Evolutionary conservation across 2,888 invertebrate species (phyloP), one percentile per base, ranked within the genome.

Genomic region (Patella caerulea): DNA sequence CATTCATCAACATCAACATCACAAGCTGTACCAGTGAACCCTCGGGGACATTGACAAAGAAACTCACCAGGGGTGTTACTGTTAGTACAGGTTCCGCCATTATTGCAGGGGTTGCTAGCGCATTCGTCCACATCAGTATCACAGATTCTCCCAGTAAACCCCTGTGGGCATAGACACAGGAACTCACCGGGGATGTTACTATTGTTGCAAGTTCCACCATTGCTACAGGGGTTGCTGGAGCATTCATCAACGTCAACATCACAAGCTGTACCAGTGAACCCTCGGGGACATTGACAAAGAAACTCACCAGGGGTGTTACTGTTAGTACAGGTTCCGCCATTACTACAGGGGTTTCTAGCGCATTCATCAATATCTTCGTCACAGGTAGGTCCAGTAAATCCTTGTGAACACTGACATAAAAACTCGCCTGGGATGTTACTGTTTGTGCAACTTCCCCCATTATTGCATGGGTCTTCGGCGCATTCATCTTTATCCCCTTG

Each of bases 51-150:
- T 11, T 34, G 11, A 65, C 83, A 83, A 11, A 34, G 0, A 55
- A 77, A 84, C 3, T 15, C 45, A 7, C 80, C 73, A 0, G 79
- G 78, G 17, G 24, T 55, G 17, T 70, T 7, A 19, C 56, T 45
- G 17, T 79, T 65, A 1, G 77, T 59, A 90, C 98, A 98, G 69
- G 94, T 95, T 54, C 97, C 98, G 0, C 96, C 96, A 88, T 97
- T 97, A 81, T 96, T 94, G 91, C 98, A 98, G 0, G 97, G 97
- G 91, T 97, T 97, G 0, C 96, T 96, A 75, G 95, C 95, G 90
- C 97, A 98, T 90, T 97, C 97, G 91, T 97, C 97, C 72, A 97
- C 96, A 87, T 97, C 95, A 2, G 94, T 93, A 88, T 97, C 97
- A 89, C 97, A 97, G 45, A 77, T 54, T 5, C 7, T 17, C 4